Evolutionary conservation across 2,888 invertebrate genomes (phyloP).

Genomic region (Eucriotettix oculatus): DNA sequence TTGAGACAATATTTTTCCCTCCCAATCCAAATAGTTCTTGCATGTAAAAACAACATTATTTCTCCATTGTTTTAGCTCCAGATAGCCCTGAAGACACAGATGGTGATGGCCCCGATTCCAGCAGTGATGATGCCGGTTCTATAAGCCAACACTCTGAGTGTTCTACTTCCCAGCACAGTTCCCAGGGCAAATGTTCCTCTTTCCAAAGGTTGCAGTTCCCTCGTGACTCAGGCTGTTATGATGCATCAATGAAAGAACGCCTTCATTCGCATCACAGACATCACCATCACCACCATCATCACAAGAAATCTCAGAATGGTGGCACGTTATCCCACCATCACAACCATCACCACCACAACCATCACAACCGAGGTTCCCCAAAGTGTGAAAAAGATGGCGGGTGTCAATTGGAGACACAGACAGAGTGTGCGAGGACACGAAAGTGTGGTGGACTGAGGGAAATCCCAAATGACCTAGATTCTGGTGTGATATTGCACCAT

Average conservation of each 20-base stretch:
- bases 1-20: no score
- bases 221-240: slow-evolving; percentile 69
- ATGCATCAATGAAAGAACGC: slow-evolving; percentile 25
- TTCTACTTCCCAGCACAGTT: neutral
- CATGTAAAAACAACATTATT: neutral
- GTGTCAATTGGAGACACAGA: neutral
- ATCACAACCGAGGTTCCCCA: slow-evolving; percentile 7
- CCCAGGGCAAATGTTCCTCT: slow-evolving; percentile 25
- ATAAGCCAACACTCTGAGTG: neutral
- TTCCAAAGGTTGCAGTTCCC: slow-evolving; percentile 64
- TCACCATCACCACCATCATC: slow-evolving; percentile 1
- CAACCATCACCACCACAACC: slow-evolving; percentile 11
- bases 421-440: slow-evolving; percentile 2
- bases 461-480: slow-evolving; percentile 6
- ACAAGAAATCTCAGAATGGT: neutral
- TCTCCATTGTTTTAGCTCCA: slow-evolving; percentile 26
- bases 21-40: no score
- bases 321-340: neutral
- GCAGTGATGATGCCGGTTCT: slow-evolving; percentile 28
- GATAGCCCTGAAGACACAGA: slow-evolving; percentile 39
- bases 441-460: slow-evolving; percentile 4
- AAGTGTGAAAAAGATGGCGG: slow-evolving; percentile 1
- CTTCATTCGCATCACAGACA: neutral
- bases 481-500: neutral
- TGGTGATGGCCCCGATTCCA: slow-evolving; percentile 61